phyloP scores from a whole-genome alignment of 2,113 vertebrate genomes.

The Epinephelus fuscoguttatus region DNA sequence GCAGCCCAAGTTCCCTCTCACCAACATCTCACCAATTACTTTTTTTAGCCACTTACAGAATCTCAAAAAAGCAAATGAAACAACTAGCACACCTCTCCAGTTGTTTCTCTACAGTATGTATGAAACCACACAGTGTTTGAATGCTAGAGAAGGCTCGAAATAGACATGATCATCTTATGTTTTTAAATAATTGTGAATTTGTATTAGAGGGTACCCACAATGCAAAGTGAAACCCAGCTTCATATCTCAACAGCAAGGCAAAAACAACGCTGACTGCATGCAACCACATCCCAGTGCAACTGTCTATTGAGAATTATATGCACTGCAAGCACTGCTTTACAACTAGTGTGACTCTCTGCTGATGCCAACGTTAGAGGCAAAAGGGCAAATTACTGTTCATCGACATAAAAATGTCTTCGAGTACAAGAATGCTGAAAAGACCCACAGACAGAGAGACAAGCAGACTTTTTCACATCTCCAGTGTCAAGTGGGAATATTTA shows the following conservation, averaged over 20 bases:
- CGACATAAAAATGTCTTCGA: not conserved
- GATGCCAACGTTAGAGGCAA: not conserved
- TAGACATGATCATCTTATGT: not conserved
- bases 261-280: constrained; percentile 17
- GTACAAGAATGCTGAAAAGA: not conserved
- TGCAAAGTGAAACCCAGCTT: constrained; percentile 23
- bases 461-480: not conserved
- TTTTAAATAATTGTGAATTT: not conserved
- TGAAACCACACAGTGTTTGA: constrained; percentile 10
- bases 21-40: not conserved
- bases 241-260: not conserved
- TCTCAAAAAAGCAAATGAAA: not conserved
- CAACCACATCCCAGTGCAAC: not conserved
- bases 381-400: not conserved
- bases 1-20: no score
- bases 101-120: not conserved
- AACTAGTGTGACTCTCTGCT: not conserved
- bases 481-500: not conserved
- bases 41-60: not conserved
- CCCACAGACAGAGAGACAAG: not conserved
- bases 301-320: not conserved
- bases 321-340: not conserved
- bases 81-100: not conserved
- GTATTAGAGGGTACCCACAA: not conserved
- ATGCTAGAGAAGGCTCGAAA: not conserved